Conservation (phyloP, 2,113 vertebrate genomes). For the Caranx melampygus region DNA sequence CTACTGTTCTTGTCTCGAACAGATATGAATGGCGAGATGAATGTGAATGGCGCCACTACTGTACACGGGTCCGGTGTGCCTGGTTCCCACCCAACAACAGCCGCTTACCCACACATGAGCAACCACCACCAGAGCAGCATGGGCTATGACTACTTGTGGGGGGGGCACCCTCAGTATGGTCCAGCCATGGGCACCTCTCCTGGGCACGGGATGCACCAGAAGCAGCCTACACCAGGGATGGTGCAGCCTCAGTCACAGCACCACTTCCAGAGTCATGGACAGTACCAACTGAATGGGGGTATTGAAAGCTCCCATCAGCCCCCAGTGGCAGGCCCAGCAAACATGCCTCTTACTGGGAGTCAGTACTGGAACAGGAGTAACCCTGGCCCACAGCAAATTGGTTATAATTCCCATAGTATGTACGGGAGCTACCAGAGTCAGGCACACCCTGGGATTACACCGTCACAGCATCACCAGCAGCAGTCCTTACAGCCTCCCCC, state of each 20-base stretch:
- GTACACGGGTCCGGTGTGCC: slow-evolving; percentile 91
- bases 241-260: slow-evolving; percentile 82
- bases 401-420: slow-evolving; percentile 80
- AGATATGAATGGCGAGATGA: slow-evolving; percentile 97
- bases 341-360: slow-evolving; percentile 79
- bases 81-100: slow-evolving; percentile 87
- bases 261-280: slow-evolving; percentile 86
- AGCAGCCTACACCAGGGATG: slow-evolving; percentile 84
- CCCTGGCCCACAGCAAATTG: slow-evolving; percentile 86
- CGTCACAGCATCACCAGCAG: slow-evolving; percentile 81
- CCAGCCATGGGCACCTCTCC: slow-evolving; percentile 79
- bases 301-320: slow-evolving; percentile 82
- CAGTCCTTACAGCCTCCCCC: slow-evolving; percentile 75
- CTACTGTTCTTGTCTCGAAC: slow-evolving; percentile 31
- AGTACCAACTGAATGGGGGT: slow-evolving; percentile 91
- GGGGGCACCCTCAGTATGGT: slow-evolving; percentile 88
- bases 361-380: slow-evolving; percentile 92
- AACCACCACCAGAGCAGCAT: slow-evolving; percentile 86
- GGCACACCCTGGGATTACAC: slow-evolving; percentile 74
- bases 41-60: slow-evolving; percentile 98
- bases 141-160: slow-evolving; percentile 95
- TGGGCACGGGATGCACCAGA: slow-evolving; percentile 85
- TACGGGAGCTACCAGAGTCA: slow-evolving; percentile 82
- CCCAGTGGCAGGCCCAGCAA: slow-evolving; percentile 82
- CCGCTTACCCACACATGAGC: slow-evolving; percentile 85